Percentiles rank a stretch among this genome's conserved stretches.
These are phyloP conservation scores for Drosophila carrolli DNA, from an alignment of 1,140 invertebrate genomes.

Conservation along the genomic window DNA sequence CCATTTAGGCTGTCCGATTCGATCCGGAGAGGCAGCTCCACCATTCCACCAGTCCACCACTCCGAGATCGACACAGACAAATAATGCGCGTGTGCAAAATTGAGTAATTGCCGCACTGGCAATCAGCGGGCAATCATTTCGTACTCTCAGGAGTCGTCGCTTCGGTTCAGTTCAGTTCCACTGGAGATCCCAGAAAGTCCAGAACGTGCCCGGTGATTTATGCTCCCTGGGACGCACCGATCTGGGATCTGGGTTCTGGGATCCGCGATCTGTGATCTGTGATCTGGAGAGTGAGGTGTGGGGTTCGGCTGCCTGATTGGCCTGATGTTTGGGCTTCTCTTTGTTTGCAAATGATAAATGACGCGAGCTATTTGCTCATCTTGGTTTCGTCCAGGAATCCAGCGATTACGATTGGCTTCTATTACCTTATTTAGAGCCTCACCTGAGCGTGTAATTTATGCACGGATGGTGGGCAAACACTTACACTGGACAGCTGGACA, in stretches of 20 bases:
- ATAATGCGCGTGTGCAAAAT: conserved; percentile 83
- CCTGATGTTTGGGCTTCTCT: conserved; percentile 72
- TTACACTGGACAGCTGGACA: conserved; percentile 42
- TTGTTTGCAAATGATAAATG: conserved; percentile 83
- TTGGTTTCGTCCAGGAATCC: conserved; percentile 50
- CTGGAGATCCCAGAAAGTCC: conserved; percentile 6
- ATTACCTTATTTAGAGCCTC: conserved; percentile 60
- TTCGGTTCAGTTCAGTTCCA: conserved; percentile 7
- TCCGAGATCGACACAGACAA: conserved; percentile 75
- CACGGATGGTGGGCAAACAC: conserved; percentile 61
- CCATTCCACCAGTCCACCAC: not conserved
- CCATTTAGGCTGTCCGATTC: conserved; percentile 66
- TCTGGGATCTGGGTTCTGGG: conserved; percentile 28
- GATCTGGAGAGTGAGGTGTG: conserved; percentile 25
- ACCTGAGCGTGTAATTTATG: conserved; percentile 65
- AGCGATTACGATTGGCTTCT: conserved; percentile 65
- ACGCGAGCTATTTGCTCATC: conserved; percentile 70
- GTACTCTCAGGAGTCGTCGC: conserved; percentile 62
- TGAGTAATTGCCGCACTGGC: conserved; percentile 80
- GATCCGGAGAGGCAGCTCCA: conserved; percentile 2
- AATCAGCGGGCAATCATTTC: conserved; percentile 82
- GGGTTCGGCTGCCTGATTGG: conserved; percentile 68
- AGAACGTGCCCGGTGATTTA: conserved; percentile 75
- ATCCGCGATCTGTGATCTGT: conserved; percentile 24
- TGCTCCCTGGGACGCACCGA: conserved; percentile 49